These are phyloP conservation scores for Leptatherina wallacei DNA, from an alignment of 2,797 vertebrate species.

Conservation along the genomic window DNA sequence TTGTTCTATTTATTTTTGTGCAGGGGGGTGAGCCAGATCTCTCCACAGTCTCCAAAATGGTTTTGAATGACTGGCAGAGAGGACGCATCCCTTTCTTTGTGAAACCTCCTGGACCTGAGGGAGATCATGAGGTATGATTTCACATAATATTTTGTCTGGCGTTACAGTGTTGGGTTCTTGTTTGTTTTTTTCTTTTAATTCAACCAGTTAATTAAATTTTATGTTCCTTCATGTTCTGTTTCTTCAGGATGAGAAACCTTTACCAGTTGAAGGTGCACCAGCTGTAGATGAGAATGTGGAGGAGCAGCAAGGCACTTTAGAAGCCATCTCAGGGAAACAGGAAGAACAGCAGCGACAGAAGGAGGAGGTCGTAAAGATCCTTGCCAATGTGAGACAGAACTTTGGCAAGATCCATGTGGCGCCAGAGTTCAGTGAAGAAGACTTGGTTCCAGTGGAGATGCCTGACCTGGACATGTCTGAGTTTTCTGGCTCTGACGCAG, in stretches of 20 bases:
- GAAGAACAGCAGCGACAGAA: conserved; percentile 62
- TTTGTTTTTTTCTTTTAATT: not conserved
- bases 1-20: conserved; percentile 28
- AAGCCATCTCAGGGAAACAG: conserved; percentile 30
- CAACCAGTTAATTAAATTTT: not conserved
- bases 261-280: conserved; percentile 42
- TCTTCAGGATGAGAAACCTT: conserved; percentile 49
- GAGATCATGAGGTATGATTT: conserved; percentile 81
- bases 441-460: conserved; percentile 91
- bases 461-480: conserved; percentile 85
- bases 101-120: conserved; percentile 90
- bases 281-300: conserved; percentile 48
- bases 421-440: conserved; percentile 92
- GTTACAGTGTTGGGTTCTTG: not conserved
- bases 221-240: not conserved
- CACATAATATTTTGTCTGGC: not conserved
- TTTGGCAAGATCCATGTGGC: conserved; percentile 94
- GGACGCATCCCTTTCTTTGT: conserved; percentile 98
- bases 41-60: conserved; percentile 95
- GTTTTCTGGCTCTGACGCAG: conserved; percentile 72
- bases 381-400: conserved; percentile 90
- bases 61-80: conserved; percentile 98
- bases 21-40: conserved; percentile 97
- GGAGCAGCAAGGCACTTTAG: conserved; percentile 52
- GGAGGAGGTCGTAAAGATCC: conserved; percentile 82